A percentile compares a stretch with the other conserved stretches of the same genome.
Conservation (phyloP, 1,140 invertebrate species). For the Marisa cornuarietis region DNA sequence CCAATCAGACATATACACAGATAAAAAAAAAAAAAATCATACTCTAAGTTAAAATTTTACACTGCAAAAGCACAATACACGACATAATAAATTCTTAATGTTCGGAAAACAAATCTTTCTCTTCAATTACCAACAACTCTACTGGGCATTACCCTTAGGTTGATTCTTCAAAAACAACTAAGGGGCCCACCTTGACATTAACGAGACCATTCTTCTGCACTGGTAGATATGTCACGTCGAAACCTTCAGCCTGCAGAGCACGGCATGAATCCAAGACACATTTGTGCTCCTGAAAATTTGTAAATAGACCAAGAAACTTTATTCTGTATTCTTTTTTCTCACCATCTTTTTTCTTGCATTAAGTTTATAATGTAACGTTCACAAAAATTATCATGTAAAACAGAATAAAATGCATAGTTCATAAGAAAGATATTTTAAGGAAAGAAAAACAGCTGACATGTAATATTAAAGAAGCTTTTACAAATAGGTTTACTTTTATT, state of each 20-base stretch:
- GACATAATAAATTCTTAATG: too few relatives aligned
- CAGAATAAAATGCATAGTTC: neutral
- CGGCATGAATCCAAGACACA: slow-evolving; percentile 99
- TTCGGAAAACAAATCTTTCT: neutral
- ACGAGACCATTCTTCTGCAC: slow-evolving; percentile 91
- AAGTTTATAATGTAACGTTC: too few relatives aligned
- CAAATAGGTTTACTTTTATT: neutral
- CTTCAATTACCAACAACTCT: neutral
- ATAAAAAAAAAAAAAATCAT: too few relatives aligned
- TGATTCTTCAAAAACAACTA: neutral
- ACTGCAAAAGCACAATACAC: too few relatives aligned
- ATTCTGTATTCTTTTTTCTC: too few relatives aligned
- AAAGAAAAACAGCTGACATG: neutral
- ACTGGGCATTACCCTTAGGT: neutral
- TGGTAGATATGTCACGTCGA: slow-evolving; percentile 94
- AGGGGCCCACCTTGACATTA: slow-evolving; percentile 71
- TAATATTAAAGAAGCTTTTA: neutral
- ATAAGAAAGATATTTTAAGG: neutral
- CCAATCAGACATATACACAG: neutral
- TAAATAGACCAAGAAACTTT: too few relatives aligned
- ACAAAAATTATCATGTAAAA: neutral
- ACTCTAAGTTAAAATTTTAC: too few relatives aligned
- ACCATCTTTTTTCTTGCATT: too few relatives aligned
- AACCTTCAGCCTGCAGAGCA: slow-evolving; percentile 93
- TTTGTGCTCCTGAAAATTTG: slow-evolving; percentile 87